Evolutionary conservation across 2,113 vertebrate genomes (phyloP).

Genomic region (Gnathonemus echidnorhynchus): DNA sequence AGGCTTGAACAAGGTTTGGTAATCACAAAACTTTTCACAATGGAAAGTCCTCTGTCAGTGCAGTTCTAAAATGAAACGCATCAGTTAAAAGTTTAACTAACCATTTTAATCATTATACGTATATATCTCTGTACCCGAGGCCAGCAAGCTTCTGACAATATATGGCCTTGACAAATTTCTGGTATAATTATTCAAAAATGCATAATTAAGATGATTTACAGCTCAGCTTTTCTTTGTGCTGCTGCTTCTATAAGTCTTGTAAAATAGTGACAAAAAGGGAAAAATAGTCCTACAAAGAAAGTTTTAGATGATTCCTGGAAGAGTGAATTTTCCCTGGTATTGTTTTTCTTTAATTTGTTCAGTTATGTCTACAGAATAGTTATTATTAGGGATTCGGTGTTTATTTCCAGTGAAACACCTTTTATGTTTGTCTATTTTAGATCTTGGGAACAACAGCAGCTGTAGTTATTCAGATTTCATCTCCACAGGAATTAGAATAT

Average conservation of each 20-base stretch:
- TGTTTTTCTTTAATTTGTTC: constrained; percentile 27
- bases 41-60: constrained; percentile 31
- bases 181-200: constrained; percentile 43
- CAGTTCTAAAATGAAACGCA: constrained; percentile 38
- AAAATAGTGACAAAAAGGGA: constrained; percentile 68
- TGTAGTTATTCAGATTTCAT: constrained; percentile 54
- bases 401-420: constrained; percentile 52
- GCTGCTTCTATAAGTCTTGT: constrained; percentile 38
- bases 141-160: constrained; percentile 35
- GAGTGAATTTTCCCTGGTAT: constrained; percentile 31
- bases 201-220: constrained; percentile 30
- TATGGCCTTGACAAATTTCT: constrained; percentile 59
- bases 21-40: constrained; percentile 25
- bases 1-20: constrained; percentile 51
- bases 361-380: constrained; percentile 51
- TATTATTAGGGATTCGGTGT: constrained; percentile 74
- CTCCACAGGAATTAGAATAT: constrained; percentile 32
- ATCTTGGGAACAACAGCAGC: constrained; percentile 76
- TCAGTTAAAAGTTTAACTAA: constrained; percentile 32
- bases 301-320: constrained; percentile 43
- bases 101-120: constrained; percentile 24
- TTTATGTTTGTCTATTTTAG: constrained; percentile 49
- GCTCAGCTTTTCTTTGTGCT: constrained; percentile 21
- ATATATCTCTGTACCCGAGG: constrained; percentile 23
- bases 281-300: constrained; percentile 44